Conservation (phyloP, 2,888 invertebrate species). For the Minunthozetes semirufus region DNA sequence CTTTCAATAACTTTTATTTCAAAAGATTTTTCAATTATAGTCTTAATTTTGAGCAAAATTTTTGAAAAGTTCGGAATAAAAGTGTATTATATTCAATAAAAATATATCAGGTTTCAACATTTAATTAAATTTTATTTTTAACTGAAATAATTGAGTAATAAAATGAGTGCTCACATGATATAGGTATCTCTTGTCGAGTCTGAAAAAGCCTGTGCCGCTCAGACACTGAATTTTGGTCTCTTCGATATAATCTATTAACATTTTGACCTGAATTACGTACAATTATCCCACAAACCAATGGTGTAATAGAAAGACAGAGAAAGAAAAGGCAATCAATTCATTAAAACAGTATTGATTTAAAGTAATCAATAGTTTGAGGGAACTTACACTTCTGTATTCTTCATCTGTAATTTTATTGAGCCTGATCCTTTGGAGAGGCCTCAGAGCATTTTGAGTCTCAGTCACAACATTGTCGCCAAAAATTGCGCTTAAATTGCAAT, state of each 20-base stretch:
- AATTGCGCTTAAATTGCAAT: background rate
- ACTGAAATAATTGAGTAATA: background rate
- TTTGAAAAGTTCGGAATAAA: too few relatives aligned
- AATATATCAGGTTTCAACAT: background rate
- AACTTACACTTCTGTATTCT: constrained; percentile 13
- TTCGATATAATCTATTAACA: background rate
- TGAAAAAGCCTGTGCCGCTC: background rate
- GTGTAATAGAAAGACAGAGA: background rate
- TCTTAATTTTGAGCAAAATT: too few relatives aligned
- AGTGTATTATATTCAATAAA: background rate
- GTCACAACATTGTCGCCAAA: background rate
- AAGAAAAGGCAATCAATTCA: background rate
- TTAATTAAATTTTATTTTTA: background rate
- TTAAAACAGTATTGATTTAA: background rate
- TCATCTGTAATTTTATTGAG: background rate
- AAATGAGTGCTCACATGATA: background rate
- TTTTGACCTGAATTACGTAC: background rate
- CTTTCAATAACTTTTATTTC: too few relatives aligned
- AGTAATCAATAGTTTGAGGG: background rate
- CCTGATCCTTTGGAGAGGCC: background rate
- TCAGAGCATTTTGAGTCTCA: background rate
- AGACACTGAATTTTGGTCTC: background rate
- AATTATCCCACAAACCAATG: background rate
- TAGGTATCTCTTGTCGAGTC: background rate
- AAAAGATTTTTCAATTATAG: too few relatives aligned